Evolutionary conservation across 2,888 invertebrate genomes (phyloP), one percentile per base, ranked within the genome.

Genomic region (Hyposoter didymator): DNA sequence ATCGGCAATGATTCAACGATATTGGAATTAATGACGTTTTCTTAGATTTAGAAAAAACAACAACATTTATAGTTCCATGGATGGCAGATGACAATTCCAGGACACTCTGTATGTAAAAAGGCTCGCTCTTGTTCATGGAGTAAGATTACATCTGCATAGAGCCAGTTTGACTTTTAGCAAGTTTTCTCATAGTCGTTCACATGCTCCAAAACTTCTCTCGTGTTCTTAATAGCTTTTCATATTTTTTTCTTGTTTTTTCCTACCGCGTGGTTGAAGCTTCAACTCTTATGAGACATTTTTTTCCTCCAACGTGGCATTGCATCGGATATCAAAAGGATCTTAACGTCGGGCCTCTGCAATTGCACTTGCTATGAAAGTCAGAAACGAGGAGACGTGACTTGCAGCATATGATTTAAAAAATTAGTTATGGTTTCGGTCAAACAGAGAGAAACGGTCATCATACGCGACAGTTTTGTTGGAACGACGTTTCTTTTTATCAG

Each of bases 161-260:
- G 55, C 39, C 8, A 35, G 6, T 64, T 39, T 17, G 17, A 2
- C 76, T 67, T 43, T 43, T 22, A 28, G 10, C 43, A 59, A 67
- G 39, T 55, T 28, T 32, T 14, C 22, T 47, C 17, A 47, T 62
- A 43, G 32, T 64, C 52, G n/a, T 43, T n/a, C 55, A 35, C n/a
- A 52, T 35, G 45, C 17, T 43, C 28, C 45, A 17, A 32, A 12
- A 17, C 5, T 45, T 5, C 12, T 28, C 32, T 32, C 32, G 1
- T 4, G 5, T 59, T 45, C 22, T 74, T n/a, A n/a, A 74, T 32
- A 45, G 8, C n/a, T 74, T 74, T 62, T 62, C 62, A 45, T 14
- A 32, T 19, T n/a, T 22, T 22, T 12, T n/a, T 19, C 22, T 8
- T 59, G 17, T 32, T 32, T 22, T 28, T 47, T 28, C n/a, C 45